phyloP scores from a whole-genome alignment of 2,888 invertebrate species.

The Tachystola acroxantha region DNA sequence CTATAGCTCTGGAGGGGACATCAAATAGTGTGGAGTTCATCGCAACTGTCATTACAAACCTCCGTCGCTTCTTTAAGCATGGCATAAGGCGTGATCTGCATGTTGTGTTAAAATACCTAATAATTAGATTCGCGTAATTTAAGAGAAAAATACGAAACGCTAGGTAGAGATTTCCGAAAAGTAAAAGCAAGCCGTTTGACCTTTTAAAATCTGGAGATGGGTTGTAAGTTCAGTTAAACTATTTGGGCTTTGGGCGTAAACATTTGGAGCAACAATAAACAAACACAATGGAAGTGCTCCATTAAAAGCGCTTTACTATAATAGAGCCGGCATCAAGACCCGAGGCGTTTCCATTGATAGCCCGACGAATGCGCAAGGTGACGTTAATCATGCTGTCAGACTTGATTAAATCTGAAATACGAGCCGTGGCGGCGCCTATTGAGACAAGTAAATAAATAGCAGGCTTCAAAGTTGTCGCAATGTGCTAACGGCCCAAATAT shows the following conservation, averaged over 20 bases:
- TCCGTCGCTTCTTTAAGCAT: too few species aligned
- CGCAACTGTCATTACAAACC: too few species aligned
- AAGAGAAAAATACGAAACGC: too few species aligned
- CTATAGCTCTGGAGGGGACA: too few species aligned
- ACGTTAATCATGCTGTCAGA: slow-evolving; percentile 64
- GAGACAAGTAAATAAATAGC: slow-evolving; percentile 67
- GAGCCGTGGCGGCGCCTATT: slow-evolving; percentile 57
- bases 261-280: slow-evolving; percentile 5
- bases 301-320: slow-evolving; percentile 35
- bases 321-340: slow-evolving; percentile 37
- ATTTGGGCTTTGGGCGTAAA: slow-evolving; percentile 1
- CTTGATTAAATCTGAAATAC: slow-evolving; percentile 71
- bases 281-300: slow-evolving; percentile 13
- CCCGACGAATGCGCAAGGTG: slow-evolving; percentile 50
- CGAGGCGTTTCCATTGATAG: slow-evolving; percentile 45
- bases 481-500: slow-evolving; percentile 66
- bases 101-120: too few species aligned
- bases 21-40: too few species aligned
- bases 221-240: background rate
- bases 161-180: too few species aligned
- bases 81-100: too few species aligned
- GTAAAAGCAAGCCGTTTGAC: background rate
- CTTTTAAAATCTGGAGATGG: background rate
- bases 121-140: too few species aligned
- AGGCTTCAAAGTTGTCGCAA: slow-evolving; percentile 60